These are phyloP conservation scores for Dusona sp. DNA, from an alignment of 2,888 invertebrate species.

Conservation along the genomic window DNA sequence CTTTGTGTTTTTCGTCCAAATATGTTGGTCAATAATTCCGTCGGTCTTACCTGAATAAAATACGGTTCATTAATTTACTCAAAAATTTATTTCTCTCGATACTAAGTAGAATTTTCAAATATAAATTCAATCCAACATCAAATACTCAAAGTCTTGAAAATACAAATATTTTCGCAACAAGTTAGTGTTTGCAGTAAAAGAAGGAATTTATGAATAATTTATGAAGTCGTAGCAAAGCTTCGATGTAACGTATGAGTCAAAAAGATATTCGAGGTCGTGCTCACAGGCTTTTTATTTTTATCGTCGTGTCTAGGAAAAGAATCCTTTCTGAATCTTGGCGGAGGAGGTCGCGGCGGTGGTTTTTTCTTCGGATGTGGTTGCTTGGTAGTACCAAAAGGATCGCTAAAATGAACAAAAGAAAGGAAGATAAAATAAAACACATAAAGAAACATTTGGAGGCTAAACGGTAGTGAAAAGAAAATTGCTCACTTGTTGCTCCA, in stretches of 20 bases:
- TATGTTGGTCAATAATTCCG: conserved; percentile 80
- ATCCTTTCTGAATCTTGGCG: conserved; percentile 86
- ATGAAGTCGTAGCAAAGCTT: background rate
- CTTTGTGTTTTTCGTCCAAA: conserved; percentile 75
- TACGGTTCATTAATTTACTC: background rate
- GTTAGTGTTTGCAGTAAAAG: background rate
- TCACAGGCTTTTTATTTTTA: conserved; percentile 80
- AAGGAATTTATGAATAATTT: conserved; percentile 8
- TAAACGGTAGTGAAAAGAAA: conserved; percentile 39
- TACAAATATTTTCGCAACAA: background rate
- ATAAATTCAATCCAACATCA: background rate
- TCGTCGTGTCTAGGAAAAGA: conserved; percentile 75
- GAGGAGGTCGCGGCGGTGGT: conserved; percentile 90
- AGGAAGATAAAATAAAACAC: background rate
- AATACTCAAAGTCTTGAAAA: background rate
- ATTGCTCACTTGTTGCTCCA: conserved; percentile 79
- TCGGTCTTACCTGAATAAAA: conserved; percentile 78
- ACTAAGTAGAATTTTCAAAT: background rate
- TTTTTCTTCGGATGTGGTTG: conserved; percentile 87
- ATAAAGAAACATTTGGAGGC: conserved; percentile 12
- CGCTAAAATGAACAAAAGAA: conserved; percentile 69
- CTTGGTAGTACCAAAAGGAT: conserved; percentile 82
- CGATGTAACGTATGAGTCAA: background rate
- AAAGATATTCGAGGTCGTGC: conserved; percentile 49
- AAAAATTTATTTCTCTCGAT: background rate